phyloP scores from a whole-genome alignment of 2,797 vertebrate species.

The Adelosebastes latens region DNA sequence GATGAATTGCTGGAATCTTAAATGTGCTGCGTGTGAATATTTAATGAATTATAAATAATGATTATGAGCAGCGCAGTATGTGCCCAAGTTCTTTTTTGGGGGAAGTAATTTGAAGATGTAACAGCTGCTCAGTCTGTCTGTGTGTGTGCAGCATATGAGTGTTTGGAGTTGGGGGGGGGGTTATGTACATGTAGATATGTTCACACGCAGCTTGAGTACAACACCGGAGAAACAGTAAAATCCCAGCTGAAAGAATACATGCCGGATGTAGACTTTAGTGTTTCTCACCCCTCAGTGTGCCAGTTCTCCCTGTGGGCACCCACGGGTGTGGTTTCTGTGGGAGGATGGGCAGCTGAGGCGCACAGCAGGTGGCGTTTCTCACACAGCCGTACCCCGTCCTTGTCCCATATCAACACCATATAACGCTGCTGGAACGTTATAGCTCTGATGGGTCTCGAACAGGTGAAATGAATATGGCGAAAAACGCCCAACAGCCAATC shows the following conservation, averaged over 20 bases:
- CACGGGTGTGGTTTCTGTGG: constrained; percentile 60
- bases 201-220: constrained; percentile 3
- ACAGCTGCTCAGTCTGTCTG: constrained; percentile 62
- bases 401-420: constrained; percentile 69
- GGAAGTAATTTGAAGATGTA: constrained; percentile 57
- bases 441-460: constrained; percentile 68
- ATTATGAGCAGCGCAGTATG: constrained; percentile 39
- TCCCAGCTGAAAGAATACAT: constrained; percentile 20
- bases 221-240: constrained; percentile 13
- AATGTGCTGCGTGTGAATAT: constrained; percentile 50
- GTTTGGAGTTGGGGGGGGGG: not conserved
- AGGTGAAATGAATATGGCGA: constrained; percentile 65
- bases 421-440: constrained; percentile 46
- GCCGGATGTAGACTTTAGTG: constrained; percentile 50
- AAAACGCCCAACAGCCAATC: constrained; percentile 45
- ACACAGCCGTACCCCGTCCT: constrained; percentile 51
- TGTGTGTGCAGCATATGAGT: constrained; percentile 4
- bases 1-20: constrained; percentile 44
- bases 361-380: constrained; percentile 77
- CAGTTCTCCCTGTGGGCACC: constrained; percentile 30
- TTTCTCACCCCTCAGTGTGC: constrained; percentile 34
- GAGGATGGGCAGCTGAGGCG: constrained; percentile 69
- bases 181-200: constrained; percentile 16
- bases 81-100: constrained; percentile 51
- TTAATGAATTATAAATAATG: constrained; percentile 56